Base-by-base conservation (phyloP, 2,888 invertebrate genomes). In the Bibio marci region DNA sequence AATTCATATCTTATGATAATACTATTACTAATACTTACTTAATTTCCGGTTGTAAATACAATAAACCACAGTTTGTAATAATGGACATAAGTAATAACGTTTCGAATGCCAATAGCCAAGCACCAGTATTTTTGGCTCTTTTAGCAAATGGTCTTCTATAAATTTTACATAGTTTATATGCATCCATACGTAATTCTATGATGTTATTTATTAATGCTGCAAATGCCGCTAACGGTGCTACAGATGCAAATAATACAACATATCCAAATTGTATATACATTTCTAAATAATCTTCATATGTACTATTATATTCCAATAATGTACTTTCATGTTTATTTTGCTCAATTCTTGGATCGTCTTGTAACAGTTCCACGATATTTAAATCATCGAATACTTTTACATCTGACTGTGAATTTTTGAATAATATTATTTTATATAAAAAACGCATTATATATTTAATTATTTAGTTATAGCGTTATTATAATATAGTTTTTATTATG, bases 211-310 rank as follows among this genome's bases (percentile, higher is more conserved):
- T 52, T 3, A 80, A 63, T 0, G 80, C 80, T 65, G 76, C 80
- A 44, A 81, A 65, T 0, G 80, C 77, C 0, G 81, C 80, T 47
- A 79, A 64, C 0, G 82, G 81, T 49, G 78, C 81, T 7, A 79
- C 79, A 2, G 80, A 75, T 3, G 80, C 78, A 57, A 82, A 82
- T 14, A 82, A 62, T 45, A 78, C 77, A 4, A 80, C 80, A 57
- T 79, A 81, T 35, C 82, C 81, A 52, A 80, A 81, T 59, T 82
- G 82, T 37, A 80, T 73, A 56, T 77, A 81, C 58, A 82, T 67
- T 59, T 81, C 81, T 47, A 81, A 59, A 54, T 80, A 81, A 53
- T 82, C 82, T 54, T 80, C 79, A 53, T 77, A 75, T 0, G 80
- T 79, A 42, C 76, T 78, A 66, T 74, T 72, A 58, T 79, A 80